Base-by-base conservation (phyloP, 2,888 invertebrate genomes). In the Tricholauxania praeusta region DNA sequence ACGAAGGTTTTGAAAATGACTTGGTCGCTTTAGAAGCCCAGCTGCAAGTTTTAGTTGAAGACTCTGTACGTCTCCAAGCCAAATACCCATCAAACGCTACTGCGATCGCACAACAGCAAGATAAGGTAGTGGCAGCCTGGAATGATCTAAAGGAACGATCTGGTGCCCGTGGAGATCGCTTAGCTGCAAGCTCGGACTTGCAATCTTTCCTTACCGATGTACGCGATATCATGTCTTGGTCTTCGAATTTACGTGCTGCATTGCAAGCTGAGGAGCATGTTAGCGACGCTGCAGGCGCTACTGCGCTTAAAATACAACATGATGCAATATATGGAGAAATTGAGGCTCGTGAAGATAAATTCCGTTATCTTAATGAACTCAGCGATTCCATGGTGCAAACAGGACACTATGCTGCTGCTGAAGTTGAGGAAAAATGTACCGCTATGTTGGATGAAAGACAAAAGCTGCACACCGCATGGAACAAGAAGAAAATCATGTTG, bases 1-100 rank as follows among this genome's bases (percentile, higher is more conserved):
- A 98, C 84, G 97, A 97, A 87, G 93, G 95, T 0, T 95, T 96
- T 79, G 97, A 97, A 87, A 97, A 96, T 84, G 98, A 99, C 85
- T 88, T 98, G 72, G 93, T 95, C 0, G 96, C 97, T 0, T 89
- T 98, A 19, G 97, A 98, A 83, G 97, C 96, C 0, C 97, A 96
- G 86, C 89, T 96, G 51, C 94, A 95, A 88, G 93, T 97, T 1
- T 89, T 99, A 4, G 94, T 98, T 65, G 98, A 98, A 82, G 98
- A 99, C 85, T 96, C 97, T 0, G 92, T 93, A 0, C 91, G 96
- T 67, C 90, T 99, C 55, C 95, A 96, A 87, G 91, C 91, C 17
- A 90, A 94, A 51, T 98, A 98, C 88, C 98, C 98, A 0, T 96
- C 96, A 2, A 98, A 98, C 87, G 97, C 96, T 0, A 91, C 93